Evolutionary conservation across 30 jellyfish, hydroid and myxozoan genomes (phyloP), one percentile per base, ranked within the genome.

Genomic region (Hydra vulgaris): DNA sequence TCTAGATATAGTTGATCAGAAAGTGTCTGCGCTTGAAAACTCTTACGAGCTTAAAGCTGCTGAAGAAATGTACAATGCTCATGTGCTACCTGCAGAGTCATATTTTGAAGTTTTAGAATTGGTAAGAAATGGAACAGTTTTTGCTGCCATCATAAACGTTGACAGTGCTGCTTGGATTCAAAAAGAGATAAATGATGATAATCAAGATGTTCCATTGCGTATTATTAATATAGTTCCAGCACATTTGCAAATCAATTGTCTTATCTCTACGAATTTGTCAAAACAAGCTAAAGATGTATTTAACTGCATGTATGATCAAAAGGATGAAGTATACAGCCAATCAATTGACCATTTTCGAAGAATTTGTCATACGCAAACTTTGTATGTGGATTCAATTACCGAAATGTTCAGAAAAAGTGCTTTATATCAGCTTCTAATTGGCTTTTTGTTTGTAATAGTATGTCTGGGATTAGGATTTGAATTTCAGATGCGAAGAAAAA

Each of bases 101-200:
- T 76, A 76, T 19, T 18, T 8, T 23, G 79, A 76, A 76, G 84
- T 76, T 27, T 54, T 76, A n/a, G 84, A 26, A 19, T 25, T 76
- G 15, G 84, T 76, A 27, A 25, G 84, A 18, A 16, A 76, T 27
- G 79, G 78, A 26, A 19, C 52, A 19, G 84, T 76, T 25, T 76
- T 76, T 26, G 84, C 84, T 19, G 84, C 53, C 15, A 26, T 76
- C 26, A 76, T 76, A 16, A 54, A 23, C n/a, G 84, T 77, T 17
- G 84, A 76, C 21, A 26, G 52, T 7, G 84, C 84, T 12, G 84
- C 84, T 12, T 76, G 84, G 84, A 27, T 27, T 19, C 84, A 76
- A 19, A 27, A 76, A 21, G 84, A 76, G 54, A 76, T 76, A 20
- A 40, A 27, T n/a, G 84, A 76, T 20, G 26, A 71, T n/a, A n/a